Evolutionary conservation across 2,888 invertebrate species (phyloP).

Genomic region (Torymus tubicola): DNA sequence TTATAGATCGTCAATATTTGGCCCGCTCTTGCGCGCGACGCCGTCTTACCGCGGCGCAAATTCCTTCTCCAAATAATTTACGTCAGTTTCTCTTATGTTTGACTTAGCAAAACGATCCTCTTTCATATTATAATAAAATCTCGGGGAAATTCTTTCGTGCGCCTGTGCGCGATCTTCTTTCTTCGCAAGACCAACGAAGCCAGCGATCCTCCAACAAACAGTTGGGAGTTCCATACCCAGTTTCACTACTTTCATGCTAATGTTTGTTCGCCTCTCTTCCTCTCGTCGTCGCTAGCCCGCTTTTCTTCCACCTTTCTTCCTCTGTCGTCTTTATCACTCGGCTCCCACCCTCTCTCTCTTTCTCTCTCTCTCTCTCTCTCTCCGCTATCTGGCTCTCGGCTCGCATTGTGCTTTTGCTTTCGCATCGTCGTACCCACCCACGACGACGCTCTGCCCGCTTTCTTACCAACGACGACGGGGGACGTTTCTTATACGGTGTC

Average conservation of each 20-base stretch:
- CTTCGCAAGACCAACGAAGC: constrained; percentile 11
- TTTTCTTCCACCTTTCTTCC: neutral
- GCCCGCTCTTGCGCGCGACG: constrained; percentile 8
- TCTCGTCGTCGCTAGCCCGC: no score
- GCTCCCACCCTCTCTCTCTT: constrained; percentile 5
- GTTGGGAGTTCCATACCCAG: constrained; percentile 47
- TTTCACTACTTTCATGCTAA: constrained; percentile 65
- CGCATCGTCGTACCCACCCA: constrained; percentile 40
- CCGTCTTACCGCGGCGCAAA: neutral
- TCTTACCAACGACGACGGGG: neutral
- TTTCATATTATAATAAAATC: constrained; percentile 49
- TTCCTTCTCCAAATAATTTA: constrained; percentile 26
- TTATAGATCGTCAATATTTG: constrained; percentile 33
- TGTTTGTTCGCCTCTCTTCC: constrained; percentile 58
- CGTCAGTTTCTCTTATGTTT: constrained; percentile 8
- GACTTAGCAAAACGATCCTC: constrained; percentile 30
- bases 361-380: constrained; percentile 25
- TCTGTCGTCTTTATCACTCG: neutral
- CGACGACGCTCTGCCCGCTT: neutral
- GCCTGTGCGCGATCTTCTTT: constrained; percentile 35
- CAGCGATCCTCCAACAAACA: constrained; percentile 42
- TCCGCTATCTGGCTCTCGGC: constrained; percentile 2
- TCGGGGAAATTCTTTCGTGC: constrained; percentile 32
- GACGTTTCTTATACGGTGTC: constrained; percentile 14
- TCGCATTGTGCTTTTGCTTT: constrained; percentile 31